phyloP scores from a whole-genome alignment of 2,797 vertebrate genomes.

The Gouania willdenowi region DNA sequence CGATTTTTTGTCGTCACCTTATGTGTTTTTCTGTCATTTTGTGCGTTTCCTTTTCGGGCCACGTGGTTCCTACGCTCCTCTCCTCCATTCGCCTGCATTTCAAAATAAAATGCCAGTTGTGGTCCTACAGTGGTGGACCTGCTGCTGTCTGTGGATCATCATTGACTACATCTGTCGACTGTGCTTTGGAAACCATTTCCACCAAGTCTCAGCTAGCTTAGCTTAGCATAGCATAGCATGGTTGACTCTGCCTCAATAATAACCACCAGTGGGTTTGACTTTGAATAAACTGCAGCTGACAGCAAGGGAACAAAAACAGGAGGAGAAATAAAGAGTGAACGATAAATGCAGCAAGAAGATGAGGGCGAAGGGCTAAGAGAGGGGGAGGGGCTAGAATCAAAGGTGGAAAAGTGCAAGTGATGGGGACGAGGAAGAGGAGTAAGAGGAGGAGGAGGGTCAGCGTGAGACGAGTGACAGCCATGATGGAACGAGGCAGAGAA shows the following conservation, averaged over 20 bases:
- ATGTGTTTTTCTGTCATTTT: no score
- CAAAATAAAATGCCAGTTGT: no score
- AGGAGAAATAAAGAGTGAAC: conserved; percentile 22
- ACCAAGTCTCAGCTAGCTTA: conserved; percentile 50
- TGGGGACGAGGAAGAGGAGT: background rate
- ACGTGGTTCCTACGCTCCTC: no score
- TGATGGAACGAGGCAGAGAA: conserved; percentile 1
- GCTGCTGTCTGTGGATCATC: conserved; percentile 32
- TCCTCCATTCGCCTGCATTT: no score
- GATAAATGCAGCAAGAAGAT: conserved; percentile 9
- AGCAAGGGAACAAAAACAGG: conserved; percentile 45
- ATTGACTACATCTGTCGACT: no score
- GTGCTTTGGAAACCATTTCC: no score
- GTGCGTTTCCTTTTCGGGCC: no score
- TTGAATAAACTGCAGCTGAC: conserved; percentile 25
- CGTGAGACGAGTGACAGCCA: conserved; percentile 6
- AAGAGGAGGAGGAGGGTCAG: background rate
- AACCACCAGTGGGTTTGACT: conserved; percentile 14
- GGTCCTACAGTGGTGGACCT: no score
- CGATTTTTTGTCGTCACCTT: no score
- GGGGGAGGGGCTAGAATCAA: background rate
- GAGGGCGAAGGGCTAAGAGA: background rate
- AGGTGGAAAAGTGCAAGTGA: conserved; percentile 19
- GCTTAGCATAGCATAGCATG: conserved; percentile 41
- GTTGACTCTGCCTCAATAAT: conserved; percentile 13